Base-by-base conservation (phyloP, 2,113 vertebrate species). In the Eonycteris spelaea region DNA sequence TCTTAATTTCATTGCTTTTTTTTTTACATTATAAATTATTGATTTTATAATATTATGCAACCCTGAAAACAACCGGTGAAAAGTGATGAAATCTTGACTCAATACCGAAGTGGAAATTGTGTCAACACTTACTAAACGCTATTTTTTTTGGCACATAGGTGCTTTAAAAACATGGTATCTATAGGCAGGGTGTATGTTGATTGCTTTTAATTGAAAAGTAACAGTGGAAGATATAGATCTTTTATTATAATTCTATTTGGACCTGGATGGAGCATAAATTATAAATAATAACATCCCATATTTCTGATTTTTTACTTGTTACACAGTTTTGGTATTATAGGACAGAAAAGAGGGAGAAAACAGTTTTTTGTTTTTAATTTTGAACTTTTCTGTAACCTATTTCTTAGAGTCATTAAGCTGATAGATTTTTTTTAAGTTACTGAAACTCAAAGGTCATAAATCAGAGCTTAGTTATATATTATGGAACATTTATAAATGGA, bases 271-370 rank as follows among this genome's bases (percentile, higher is more conserved):
- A 30, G 24, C 16, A 38, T 71, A 59, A 73, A 19, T 78, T 95
- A 48, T 87, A 94, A 94, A 91, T 78, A 94, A 48, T 55, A 78
- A 71, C 67, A 11, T 55, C 14, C 16, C 68, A 63, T 82, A 86
- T 75, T 53, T 82, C 55, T 86, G 2, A 86, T 90, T 82, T 94
- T 84, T 68, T 78, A 88, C 59, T 93, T 89, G 38, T 86, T 89
- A 80, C 18, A 11, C 48, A 83, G 21, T 78, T 88, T 94, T 94
- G 55, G 26, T 71, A 84, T 65, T 28, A n/a, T 30, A 43, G 16
- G 45, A 21, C 45, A 63, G 61, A 45, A 79, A 95, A 93, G 30
- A 77, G 26, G 26, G 28, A 97, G 77, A 78, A 84, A 89, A 80
- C 8, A 40, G 21, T 61, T 57, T 90, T 35, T 33, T 55, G 16